phyloP scores from a whole-genome alignment of 2,113 vertebrate species.

The Tinamus guttatus region DNA sequence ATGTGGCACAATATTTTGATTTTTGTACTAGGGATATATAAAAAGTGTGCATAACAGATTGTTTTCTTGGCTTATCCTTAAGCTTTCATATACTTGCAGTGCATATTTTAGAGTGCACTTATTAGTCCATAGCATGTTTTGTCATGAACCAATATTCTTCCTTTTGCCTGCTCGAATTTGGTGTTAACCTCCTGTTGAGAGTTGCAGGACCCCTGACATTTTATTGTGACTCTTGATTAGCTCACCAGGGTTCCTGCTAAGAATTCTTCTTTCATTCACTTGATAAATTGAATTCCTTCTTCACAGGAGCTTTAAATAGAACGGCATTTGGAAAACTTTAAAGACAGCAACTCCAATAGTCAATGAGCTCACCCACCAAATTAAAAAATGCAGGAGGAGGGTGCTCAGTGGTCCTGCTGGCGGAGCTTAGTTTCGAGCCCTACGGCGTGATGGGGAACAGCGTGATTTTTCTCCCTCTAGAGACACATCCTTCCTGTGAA shows the following conservation, averaged over 20 bases:
- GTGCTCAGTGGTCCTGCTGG: background rate
- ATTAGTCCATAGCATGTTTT: constrained; percentile 41
- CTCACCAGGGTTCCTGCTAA: constrained; percentile 69
- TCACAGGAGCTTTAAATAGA: constrained; percentile 72
- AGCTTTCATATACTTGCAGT: background rate
- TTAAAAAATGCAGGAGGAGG: background rate
- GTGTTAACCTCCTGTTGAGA: constrained; percentile 69
- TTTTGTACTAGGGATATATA: background rate
- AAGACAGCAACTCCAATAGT: constrained; percentile 56
- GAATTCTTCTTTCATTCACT: constrained; percentile 71
- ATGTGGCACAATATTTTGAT: background rate
- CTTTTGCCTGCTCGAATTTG: constrained; percentile 32
- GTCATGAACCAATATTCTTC: background rate
- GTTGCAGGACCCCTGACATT: constrained; percentile 70
- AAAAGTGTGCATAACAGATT: background rate
- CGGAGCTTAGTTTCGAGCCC: accelerated
- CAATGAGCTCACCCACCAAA: constrained; percentile 50
- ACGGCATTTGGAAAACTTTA: constrained; percentile 65
- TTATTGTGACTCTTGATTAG: constrained; percentile 75
- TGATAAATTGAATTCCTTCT: constrained; percentile 72
- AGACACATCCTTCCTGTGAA: background rate
- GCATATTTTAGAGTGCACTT: constrained; percentile 14
- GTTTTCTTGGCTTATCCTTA: constrained; percentile 15
- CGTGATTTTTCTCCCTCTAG: accelerated
- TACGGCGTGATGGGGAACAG: accelerated